Evolutionary conservation across 1,140 invertebrate genomes (phyloP), one percentile per base, ranked within the genome.

Genomic region (Drosophila fuyamai): DNA sequence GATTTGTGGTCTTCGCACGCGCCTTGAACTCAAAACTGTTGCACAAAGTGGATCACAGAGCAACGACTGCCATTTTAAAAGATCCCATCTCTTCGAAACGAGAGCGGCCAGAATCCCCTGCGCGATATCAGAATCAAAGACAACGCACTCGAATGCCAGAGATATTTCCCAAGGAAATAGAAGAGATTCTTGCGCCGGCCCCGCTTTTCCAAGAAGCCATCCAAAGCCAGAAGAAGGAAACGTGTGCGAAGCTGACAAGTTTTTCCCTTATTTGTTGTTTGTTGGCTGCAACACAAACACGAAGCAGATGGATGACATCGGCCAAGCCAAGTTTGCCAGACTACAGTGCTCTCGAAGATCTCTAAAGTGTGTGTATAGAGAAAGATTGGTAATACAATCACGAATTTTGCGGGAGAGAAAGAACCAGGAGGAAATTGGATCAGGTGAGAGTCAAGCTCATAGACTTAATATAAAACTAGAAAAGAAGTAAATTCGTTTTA

Each of bases 121-220:
- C 57, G 66, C 41, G 56, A 46, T 57, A 72, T 71, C 47, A 67
- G 59, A 65, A 68, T 65, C 65, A 68, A 68, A 68, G 59, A 41
- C 60, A 70, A 68, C 46, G 62, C 62, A 44, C 60, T 36, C 66
- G 67, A 79, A 86, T 84, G 85, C 83, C 83, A 84, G 62, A 89
- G 66, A 88, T 88, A 75, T 84, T 88, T 88, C 85, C 85, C 83
- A 88, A 84, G 83, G 84, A 88, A 88, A 90, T 88, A 76, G 76
- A 78, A 74, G 46, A 88, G 84, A 88, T 88, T 89, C 85, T 84
- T 80, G 27, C 35, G 70, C 50, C 32, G 51, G 58, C 32, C 29
- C 50, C 27, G 32, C 32, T 71, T 86, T 88, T 88, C 83, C 72
- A 60, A 76, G 84, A 85, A 85, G 73, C 40, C 50, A 48, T 35